Percentiles rank a stretch among this genome's conserved stretches.
Evolutionary conservation across 2,113 vertebrate genomes (phyloP).

Genomic region (Pardalotus punctatus): DNA sequence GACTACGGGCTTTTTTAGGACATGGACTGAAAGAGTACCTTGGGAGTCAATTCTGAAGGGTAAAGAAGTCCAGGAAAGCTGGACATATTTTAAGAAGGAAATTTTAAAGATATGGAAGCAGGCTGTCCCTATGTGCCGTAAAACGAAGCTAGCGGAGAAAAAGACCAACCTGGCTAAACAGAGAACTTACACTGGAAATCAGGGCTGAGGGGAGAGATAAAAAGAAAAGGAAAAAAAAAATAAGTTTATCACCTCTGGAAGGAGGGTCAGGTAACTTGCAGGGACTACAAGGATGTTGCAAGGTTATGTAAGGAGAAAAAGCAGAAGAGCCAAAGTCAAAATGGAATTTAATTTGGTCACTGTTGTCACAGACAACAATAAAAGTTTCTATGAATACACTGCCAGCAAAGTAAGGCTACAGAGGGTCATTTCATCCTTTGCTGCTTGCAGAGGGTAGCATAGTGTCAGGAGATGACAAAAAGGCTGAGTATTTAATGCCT

Average conservation of each 20-base stretch:
- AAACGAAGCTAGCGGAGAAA: background rate
- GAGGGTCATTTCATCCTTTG: background rate
- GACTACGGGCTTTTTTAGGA: background rate
- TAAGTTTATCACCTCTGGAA: background rate
- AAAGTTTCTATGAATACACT: background rate
- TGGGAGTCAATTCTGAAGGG: background rate
- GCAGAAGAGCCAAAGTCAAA: background rate
- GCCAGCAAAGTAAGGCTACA: background rate
- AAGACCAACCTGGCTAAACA: background rate
- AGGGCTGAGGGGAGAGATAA: too few species aligned
- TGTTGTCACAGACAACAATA: background rate
- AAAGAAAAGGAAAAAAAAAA: background rate
- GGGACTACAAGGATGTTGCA: background rate
- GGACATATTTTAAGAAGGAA: background rate
- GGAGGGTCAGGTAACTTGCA: background rate
- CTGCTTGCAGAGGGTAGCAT: background rate
- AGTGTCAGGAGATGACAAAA: background rate
- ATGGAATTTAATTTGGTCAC: background rate
- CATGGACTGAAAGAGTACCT: background rate
- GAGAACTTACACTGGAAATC: background rate
- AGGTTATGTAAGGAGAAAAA: background rate
- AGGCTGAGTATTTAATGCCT: background rate
- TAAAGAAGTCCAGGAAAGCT: background rate
- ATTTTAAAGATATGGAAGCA: background rate
- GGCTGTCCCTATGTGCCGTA: background rate